Evolutionary conservation across 2,888 invertebrate genomes (phyloP).

Genomic region (Agelastica alni): DNA sequence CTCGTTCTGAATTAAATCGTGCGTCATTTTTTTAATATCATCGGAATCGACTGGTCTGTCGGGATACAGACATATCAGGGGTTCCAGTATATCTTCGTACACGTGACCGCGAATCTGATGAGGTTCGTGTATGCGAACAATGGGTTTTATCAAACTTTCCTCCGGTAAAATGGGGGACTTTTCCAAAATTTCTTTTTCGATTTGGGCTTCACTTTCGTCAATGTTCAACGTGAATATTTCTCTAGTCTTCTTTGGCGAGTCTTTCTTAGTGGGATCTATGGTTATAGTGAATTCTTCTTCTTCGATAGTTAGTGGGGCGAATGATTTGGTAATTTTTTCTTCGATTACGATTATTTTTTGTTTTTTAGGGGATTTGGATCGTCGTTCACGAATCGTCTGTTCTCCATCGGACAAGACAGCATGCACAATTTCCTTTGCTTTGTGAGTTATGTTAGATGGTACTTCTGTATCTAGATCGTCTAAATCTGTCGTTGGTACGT

Average conservation of each 20-base stretch:
- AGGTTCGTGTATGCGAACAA: slow-evolving; percentile 37
- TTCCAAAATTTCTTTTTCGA: slow-evolving; percentile 44
- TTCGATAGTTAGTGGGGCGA: slow-evolving; percentile 49
- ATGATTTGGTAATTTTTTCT: slow-evolving; percentile 49
- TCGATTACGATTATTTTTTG: slow-evolving; percentile 42
- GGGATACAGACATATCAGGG: slow-evolving; percentile 18
- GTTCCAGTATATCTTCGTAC: slow-evolving; percentile 47
- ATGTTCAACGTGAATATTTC: slow-evolving; percentile 47
- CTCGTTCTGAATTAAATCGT: slow-evolving; percentile 50
- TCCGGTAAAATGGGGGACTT: slow-evolving; percentile 45
- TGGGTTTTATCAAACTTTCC: slow-evolving; percentile 42
- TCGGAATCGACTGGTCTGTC: neutral
- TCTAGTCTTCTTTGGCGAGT: slow-evolving; percentile 45
- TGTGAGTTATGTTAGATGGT: slow-evolving; percentile 33
- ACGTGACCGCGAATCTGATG: slow-evolving; percentile 44
- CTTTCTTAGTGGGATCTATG: slow-evolving; percentile 46
- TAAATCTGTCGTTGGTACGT: slow-evolving; percentile 34
- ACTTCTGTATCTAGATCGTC: slow-evolving; percentile 30
- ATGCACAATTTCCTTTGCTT: slow-evolving; percentile 40
- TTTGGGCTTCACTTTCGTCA: slow-evolving; percentile 43
- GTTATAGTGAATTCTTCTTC: slow-evolving; percentile 50
- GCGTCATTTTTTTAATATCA: slow-evolving; percentile 43
- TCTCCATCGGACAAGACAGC: slow-evolving; percentile 35
- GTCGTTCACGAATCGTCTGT: slow-evolving; percentile 25
- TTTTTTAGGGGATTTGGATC: slow-evolving; percentile 38